Conservation (phyloP, 2,113 vertebrate species). For the Kobus ellipsiprymnus region DNA sequence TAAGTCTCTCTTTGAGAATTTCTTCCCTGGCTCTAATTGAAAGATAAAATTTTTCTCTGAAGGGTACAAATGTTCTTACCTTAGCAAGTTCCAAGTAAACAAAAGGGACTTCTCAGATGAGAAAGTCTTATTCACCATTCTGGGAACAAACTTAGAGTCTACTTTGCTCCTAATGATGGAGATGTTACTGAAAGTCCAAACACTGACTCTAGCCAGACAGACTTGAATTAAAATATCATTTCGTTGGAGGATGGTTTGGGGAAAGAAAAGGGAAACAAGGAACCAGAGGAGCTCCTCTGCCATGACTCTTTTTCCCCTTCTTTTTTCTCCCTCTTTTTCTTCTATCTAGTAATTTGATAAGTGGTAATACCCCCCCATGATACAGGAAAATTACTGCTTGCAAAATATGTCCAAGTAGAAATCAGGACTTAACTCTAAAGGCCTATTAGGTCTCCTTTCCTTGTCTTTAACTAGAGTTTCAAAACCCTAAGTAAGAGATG, state of each 20-base stretch:
- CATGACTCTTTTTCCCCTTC: not conserved
- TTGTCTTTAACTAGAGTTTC: not conserved
- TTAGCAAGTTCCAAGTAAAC: not conserved
- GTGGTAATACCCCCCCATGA: not conserved
- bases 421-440: not conserved
- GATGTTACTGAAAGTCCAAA: constrained; percentile 47
- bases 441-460: not conserved
- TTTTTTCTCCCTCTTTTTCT: not conserved
- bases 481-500: not conserved
- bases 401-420: not conserved
- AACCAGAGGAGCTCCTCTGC: not conserved
- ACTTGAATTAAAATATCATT: constrained; percentile 67
- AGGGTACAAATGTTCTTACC: not conserved
- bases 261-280: not conserved
- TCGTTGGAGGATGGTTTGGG: not conserved
- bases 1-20: not conserved
- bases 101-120: not conserved
- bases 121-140: constrained; percentile 16
- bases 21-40: not conserved
- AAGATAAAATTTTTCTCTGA: not conserved
- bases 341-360: not conserved
- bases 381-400: not conserved
- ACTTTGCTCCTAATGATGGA: constrained; percentile 54
- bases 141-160: constrained; percentile 49
- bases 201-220: constrained; percentile 52